Evolutionary conservation across 2,113 vertebrate genomes (phyloP).

Genomic region (Genyomyrus donnyi): DNA sequence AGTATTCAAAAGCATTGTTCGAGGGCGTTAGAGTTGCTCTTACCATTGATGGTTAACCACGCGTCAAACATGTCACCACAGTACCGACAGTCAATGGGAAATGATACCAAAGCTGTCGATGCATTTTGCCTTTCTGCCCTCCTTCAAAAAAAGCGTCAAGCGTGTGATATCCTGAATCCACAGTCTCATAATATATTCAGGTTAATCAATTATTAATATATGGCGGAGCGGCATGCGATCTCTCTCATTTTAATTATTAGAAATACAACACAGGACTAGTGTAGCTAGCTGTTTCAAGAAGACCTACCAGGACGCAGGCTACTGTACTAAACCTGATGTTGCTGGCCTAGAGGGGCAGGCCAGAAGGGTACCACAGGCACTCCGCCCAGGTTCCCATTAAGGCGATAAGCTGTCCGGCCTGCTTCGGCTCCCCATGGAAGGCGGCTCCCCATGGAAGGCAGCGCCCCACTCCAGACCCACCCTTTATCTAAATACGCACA

Average conservation of each 20-base stretch:
- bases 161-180: neutral
- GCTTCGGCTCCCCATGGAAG: neutral
- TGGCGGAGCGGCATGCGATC: neutral
- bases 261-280: neutral
- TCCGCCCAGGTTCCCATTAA: neutral
- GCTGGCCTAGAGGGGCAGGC: neutral
- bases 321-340: neutral
- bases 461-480: neutral
- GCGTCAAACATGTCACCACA: neutral
- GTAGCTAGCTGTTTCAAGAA: neutral
- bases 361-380: neutral
- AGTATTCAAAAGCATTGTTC: neutral
- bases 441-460: neutral
- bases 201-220: constrained; percentile 10
- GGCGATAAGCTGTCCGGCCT: neutral
- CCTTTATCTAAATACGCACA: neutral
- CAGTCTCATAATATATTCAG: neutral
- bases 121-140: neutral
- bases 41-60: neutral
- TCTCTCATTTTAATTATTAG: neutral
- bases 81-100: neutral
- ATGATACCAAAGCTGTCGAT: neutral
- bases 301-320: neutral
- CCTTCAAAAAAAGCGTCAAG: neutral
- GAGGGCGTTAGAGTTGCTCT: neutral